Base-by-base conservation (phyloP, 2,888 invertebrate genomes). In the Rhopalosiphum nymphaeae region DNA sequence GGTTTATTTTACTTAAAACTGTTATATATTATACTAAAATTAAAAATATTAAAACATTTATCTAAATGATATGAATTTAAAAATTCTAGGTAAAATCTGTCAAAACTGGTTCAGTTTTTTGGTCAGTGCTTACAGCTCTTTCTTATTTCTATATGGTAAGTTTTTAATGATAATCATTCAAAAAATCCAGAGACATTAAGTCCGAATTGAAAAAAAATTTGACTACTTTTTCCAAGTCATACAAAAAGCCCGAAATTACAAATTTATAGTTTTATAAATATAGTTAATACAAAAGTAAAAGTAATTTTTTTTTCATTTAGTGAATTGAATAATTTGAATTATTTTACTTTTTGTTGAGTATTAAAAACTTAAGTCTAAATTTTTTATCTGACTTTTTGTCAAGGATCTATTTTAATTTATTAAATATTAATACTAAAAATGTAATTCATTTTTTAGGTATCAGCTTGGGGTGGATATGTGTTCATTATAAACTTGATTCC, bases 381-480 rank as follows among this genome's bases (percentile, higher is more conserved):
- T 78, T 67, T 67, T 67, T 67, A 16, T 67, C n/a, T 67, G 16
- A 16, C n/a, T 67, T n/a, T 78, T 67, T 36, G 21, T 78, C 36
- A 9, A 7, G 0, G 21, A 36, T 36, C 21, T 42, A 9, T 78
- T 57, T 26, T 9, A 36, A 13, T 44, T 85, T 11, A 86, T 26
- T 16, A 86, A 46, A 13, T 46, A 29, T 29, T 44, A 29, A 26
- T 85, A 16, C 29, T 86, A 11, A 86, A 36, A 86, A 86, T 86
- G 11, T 85, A 49, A 86, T 86, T 29, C 16, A 86, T 95, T 94
- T 96, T 96, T 89, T 96, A 98, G 98, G 98, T 99, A 4, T 99
- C 99, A 95, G 99, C 99, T 95, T 99, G 99, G 99, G 99, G 99
- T 95, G 99, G 99, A 95, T 99, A 99, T 96, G 99, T 99, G 85